Evolutionary conservation across 1,140 invertebrate genomes (phyloP), one percentile per base, ranked within the genome.

Genomic region (Ceratina australensis): DNA sequence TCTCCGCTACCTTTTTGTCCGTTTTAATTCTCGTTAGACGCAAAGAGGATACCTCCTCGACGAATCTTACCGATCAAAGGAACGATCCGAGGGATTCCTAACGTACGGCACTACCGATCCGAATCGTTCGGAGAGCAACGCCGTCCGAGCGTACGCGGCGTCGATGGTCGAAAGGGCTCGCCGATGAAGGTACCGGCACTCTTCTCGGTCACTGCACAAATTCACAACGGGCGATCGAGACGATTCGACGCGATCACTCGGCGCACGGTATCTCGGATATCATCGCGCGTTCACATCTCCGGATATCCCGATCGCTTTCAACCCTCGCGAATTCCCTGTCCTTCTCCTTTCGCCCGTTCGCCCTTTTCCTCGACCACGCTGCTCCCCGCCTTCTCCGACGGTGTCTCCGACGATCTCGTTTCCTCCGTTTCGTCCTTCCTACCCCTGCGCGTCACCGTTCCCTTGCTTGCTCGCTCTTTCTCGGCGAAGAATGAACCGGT

Each of bases 391-490:
- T 16, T 50, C 20, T 22, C 47, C 33, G 15, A 24, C 18, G 63
- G 20, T 56, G 16, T 60, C n/a, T 57, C 74, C 66, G 33, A 33
- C 33, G 33, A 33, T 33, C 33, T 33, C 7, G 33, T 57, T 18
- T 68, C 24, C 59, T 71, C 63, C 59, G 74, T 59, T n/a, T n/a
- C n/a, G 15, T 47, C 68, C 24, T 57, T 52, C 10, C 8, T 69
- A 47, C 28, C 42, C 16, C 24, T 24, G 22, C 54, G 18, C 69
- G 26, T 49, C 75, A 67, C 66, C 18, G 73, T 33, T 56, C 66
- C 66, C 65, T 86, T 61, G 78, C 72, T 73, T 57, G 60, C 33
- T 56, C 71, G 72, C 8, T 49, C 49, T 68, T 76, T 20, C 56
- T 74, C 78, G 50, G 20, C 54, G 52, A 83, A 72, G 61, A 85